Conservation (phyloP, 2,797 vertebrate species). For the Scyliorhinus canicula region DNA sequence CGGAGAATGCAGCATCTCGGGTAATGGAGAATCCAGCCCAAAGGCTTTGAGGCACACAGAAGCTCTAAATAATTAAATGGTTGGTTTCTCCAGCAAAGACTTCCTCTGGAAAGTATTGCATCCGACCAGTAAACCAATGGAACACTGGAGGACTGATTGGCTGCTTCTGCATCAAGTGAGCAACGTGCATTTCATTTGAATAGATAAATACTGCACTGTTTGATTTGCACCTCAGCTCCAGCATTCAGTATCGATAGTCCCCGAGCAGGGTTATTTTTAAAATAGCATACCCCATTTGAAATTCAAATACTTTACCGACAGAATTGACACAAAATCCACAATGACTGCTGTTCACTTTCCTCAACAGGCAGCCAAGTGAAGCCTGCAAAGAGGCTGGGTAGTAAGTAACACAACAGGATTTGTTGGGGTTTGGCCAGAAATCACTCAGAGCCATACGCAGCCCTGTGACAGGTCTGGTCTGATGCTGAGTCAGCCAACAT, state of each 20-base stretch:
- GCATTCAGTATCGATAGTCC: not conserved
- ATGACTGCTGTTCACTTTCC: not conserved
- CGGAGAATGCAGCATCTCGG: no score
- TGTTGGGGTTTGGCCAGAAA: not conserved
- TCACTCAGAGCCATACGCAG: not conserved
- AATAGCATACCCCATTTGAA: not conserved
- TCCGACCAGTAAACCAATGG: not conserved
- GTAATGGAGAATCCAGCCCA: no score
- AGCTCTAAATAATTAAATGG: not conserved
- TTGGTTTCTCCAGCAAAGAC: not conserved
- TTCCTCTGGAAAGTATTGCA: not conserved
- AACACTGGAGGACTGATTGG: not conserved
- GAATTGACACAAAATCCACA: not conserved
- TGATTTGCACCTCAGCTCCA: not conserved
- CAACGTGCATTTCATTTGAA: not conserved
- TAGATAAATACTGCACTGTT: not conserved
- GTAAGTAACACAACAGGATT: no score
- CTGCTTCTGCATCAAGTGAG: not conserved
- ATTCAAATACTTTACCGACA: not conserved
- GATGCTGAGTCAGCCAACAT: conserved; percentile 41
- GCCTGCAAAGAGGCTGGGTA: conserved; percentile 32
- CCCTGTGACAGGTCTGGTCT: conserved; percentile 39
- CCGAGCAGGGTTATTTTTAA: not conserved
- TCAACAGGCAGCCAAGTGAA: conserved; percentile 45
- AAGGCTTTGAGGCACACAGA: not conserved